phyloP scores from a whole-genome alignment of 2,113 vertebrate species.

The Brachypodius melanocephalos region DNA sequence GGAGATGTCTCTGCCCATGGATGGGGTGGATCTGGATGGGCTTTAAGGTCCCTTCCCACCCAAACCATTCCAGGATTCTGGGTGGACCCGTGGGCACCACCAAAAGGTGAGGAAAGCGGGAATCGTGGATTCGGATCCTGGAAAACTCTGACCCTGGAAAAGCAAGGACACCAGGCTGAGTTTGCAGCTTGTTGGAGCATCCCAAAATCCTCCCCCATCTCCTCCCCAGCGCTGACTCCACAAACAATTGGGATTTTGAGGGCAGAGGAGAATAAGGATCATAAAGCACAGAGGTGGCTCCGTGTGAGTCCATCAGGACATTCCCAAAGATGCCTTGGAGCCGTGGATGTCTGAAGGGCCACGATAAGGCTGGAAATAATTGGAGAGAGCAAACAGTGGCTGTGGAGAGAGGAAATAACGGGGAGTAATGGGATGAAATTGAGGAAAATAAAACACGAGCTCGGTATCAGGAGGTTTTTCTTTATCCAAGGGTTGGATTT shows the following conservation, averaged over 20 bases:
- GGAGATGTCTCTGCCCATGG: not conserved
- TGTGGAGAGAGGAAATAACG: not conserved
- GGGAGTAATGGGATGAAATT: not conserved
- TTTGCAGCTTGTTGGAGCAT: not conserved
- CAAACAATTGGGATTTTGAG: not conserved
- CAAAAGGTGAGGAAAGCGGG: not conserved
- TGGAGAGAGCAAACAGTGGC: not conserved
- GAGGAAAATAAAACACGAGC: not conserved
- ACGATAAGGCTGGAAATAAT: not conserved
- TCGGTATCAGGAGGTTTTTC: not conserved
- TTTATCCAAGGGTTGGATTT: not conserved
- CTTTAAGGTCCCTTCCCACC: not conserved
- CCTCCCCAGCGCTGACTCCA: not conserved
- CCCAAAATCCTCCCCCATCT: not conserved
- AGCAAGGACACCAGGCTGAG: not conserved
- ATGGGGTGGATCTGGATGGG: not conserved
- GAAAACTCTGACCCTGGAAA: not conserved
- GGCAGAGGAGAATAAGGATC: not conserved
- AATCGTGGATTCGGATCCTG: not conserved
- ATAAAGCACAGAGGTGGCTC: not conserved
- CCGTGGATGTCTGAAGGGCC: not conserved
- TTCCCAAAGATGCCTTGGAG: not conserved
- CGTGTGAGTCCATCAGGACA: not conserved
- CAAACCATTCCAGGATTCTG: not conserved
- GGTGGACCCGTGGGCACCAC: rapidly evolving